Evolutionary conservation across 1,140 invertebrate genomes (phyloP).

Genomic region (Manduca sexta): DNA sequence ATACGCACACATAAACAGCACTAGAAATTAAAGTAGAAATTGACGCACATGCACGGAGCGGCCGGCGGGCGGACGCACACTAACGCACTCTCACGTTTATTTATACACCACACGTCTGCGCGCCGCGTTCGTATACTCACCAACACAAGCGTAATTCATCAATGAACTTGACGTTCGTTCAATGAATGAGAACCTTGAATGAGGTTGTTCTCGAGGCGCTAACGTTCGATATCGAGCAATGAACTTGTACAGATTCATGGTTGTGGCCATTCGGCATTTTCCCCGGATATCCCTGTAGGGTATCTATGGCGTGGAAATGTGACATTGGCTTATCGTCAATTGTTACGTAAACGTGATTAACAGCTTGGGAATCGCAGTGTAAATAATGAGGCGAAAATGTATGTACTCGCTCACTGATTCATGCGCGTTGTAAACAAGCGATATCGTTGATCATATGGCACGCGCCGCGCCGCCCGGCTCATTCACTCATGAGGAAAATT

Average conservation of each 20-base stretch:
- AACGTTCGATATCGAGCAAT: constrained; percentile 37
- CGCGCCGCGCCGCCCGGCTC: neutral
- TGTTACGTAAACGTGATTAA: too few species aligned
- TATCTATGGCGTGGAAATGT: neutral
- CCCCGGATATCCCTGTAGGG: neutral
- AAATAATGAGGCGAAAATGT: neutral
- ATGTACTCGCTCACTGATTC: neutral
- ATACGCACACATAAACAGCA: constrained; percentile 26
- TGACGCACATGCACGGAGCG: constrained; percentile 12
- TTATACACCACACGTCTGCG: constrained; percentile 5
- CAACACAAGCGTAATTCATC: constrained; percentile 38
- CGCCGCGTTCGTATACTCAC: constrained; percentile 18
- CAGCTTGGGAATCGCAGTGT: neutral
- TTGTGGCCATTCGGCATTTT: neutral
- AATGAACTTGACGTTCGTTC: constrained; percentile 53
- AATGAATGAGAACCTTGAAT: constrained; percentile 50
- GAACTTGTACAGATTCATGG: constrained; percentile 26
- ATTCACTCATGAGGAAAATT: neutral
- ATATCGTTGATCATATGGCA: constrained; percentile 1
- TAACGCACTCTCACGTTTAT: too few species aligned
- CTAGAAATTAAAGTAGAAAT: constrained; percentile 22
- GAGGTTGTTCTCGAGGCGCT: constrained; percentile 41
- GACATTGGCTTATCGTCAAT: neutral
- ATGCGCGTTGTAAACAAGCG: neutral
- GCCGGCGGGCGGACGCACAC: neutral